phyloP scores from a whole-genome alignment of 2,113 vertebrate species.

The Setophaga petechia region DNA sequence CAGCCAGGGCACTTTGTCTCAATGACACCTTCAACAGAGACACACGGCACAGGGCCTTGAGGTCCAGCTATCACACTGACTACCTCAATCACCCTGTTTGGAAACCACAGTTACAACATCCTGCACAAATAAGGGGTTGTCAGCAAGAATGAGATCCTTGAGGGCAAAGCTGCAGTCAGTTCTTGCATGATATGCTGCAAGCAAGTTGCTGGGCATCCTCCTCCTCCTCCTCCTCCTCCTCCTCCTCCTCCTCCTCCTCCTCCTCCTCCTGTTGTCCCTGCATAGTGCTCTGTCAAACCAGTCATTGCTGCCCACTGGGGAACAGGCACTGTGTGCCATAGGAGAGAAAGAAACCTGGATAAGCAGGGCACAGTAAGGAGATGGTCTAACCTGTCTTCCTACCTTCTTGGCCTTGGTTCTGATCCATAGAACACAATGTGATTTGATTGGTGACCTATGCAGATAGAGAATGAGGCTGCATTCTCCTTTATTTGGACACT shows the following conservation, averaged over 20 bases:
- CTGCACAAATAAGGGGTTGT: background rate
- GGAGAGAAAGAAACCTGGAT: background rate
- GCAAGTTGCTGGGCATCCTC: background rate
- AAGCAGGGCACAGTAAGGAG: background rate
- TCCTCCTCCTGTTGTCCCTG: background rate
- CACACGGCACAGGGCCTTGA: background rate
- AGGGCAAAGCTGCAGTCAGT: background rate
- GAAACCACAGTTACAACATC: background rate
- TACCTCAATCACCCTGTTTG: background rate
- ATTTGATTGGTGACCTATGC: background rate
- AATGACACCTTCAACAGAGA: fast-evolving
- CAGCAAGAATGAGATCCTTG: background rate
- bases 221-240: background rate
- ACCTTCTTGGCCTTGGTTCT: background rate
- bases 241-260: background rate
- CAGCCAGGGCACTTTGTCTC: background rate
- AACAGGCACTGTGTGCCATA: background rate
- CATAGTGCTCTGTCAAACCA: background rate
- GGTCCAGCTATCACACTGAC: background rate
- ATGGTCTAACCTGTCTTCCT: background rate
- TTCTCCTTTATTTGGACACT: background rate
- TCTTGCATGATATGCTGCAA: background rate
- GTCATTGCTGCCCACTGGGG: background rate
- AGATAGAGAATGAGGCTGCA: background rate
- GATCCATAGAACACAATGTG: background rate